Conservation (phyloP, 2,888 invertebrate species). For the Drosophila borborema region DNA sequence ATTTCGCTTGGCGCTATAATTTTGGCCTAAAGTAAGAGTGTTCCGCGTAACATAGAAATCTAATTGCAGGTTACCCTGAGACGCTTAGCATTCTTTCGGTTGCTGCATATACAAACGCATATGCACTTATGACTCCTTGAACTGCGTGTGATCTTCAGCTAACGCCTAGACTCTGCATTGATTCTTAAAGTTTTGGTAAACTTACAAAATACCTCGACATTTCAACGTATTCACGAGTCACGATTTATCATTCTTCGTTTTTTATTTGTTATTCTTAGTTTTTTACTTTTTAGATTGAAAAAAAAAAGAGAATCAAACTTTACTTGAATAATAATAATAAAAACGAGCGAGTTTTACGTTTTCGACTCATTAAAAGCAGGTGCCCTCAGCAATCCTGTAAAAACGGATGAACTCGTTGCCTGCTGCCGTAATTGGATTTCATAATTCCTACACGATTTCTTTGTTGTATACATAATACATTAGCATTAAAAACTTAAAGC, state of each 20-base stretch:
- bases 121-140: slow-evolving; percentile 1
- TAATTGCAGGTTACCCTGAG: slow-evolving; percentile 41
- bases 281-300: slow-evolving; percentile 17
- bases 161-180: slow-evolving; percentile 19
- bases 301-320: slow-evolving; percentile 18
- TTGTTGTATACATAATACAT: slow-evolving; percentile 43
- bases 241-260: slow-evolving; percentile 10
- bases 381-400: slow-evolving; percentile 46
- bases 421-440: slow-evolving; percentile 28
- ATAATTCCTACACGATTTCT: slow-evolving; percentile 29
- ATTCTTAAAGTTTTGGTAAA: slow-evolving; percentile 36
- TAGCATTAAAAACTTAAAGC: slow-evolving; percentile 63
- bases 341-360: slow-evolving; percentile 25
- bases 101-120: not conserved
- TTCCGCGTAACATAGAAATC: slow-evolving; percentile 57
- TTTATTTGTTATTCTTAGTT: not conserved
- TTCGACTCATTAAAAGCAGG: slow-evolving; percentile 51
- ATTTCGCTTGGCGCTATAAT: slow-evolving; percentile 50
- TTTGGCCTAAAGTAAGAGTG: slow-evolving; percentile 69
- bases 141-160: slow-evolving; percentile 21
- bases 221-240: slow-evolving; percentile 27
- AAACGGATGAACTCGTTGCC: slow-evolving; percentile 36
- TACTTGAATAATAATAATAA: slow-evolving; percentile 31
- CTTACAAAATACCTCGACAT: slow-evolving; percentile 47
- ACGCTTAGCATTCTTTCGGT: slow-evolving; percentile 20